Evolutionary conservation across 2,797 vertebrate species (phyloP), one percentile per base, ranked within the genome.

Genomic region (Linurgus olivaceus): DNA sequence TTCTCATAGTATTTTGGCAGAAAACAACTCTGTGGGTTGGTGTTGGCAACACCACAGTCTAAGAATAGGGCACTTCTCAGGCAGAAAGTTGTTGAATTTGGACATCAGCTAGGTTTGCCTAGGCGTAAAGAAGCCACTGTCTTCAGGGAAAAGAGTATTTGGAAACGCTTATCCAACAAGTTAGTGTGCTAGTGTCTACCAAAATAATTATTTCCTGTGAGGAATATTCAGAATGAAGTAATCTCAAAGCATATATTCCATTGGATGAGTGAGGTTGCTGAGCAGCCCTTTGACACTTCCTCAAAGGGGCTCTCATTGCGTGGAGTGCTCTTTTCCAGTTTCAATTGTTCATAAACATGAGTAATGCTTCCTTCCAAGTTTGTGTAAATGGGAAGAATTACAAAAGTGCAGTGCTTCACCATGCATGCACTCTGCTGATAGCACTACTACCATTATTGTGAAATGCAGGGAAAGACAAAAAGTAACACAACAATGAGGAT

Each of bases 161-260:
- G 77, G 96, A 98, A 97, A 96, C 86, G 93, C 96, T 97, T 97
- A 96, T 93, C 94, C 94, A 95, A 94, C 83, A 96, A 96, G 84
- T 87, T 89, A 95, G 76, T 94, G 94, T 18, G 13, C 90, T 96
- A 94, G 84, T 33, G 72, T 96, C 96, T 97, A 97, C 90, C 90
- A 96, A 97, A 97, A 98, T 96, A 97, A 97, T 97, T 95, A 97
- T 97, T 98, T 97, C 95, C 97, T 96, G 86, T 96, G 83, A 95
- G 81, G 83, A 86, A 88, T 93, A 93, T 84, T 92, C 80, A 76
- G 88, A 96, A 88, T 97, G 96, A 97, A 97, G 96, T 97, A 92
- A 97, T 96, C 87, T 82, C 78, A 96, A 95, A 95, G 84, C 97
- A 97, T 93, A 95, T 91, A 88, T 93, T 96, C 94, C 91, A 97